Conservation (phyloP, 2,113 vertebrate species). For the Dasyurus viverrinus region DNA sequence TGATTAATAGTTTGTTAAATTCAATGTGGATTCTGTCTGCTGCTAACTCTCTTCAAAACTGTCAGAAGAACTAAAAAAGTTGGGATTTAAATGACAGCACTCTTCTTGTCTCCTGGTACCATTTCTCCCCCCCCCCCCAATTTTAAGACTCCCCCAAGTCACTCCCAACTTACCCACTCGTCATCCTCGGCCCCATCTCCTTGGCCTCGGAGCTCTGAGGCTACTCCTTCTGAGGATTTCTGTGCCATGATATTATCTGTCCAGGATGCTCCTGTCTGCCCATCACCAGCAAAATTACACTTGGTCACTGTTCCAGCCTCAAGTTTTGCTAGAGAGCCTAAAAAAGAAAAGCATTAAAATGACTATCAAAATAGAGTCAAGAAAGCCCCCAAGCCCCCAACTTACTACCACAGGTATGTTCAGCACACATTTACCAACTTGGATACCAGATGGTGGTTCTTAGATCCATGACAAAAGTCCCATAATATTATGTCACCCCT, state of each 20-base stretch:
- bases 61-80: not conserved
- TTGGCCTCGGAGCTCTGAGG: constrained; percentile 54
- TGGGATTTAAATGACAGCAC: not conserved
- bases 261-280: constrained; percentile 88
- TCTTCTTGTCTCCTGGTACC: not conserved
- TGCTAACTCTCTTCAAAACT: not conserved
- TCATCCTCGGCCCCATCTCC: constrained; percentile 89
- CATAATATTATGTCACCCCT: not conserved
- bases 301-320: constrained; percentile 90
- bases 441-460: not conserved
- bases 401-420: not conserved
- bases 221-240: constrained; percentile 74
- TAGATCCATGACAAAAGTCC: not conserved
- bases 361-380: not conserved
- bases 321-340: constrained; percentile 90
- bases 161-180: constrained; percentile 88
- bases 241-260: constrained; percentile 92
- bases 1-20: not conserved
- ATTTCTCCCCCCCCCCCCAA: no score
- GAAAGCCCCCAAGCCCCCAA: not conserved
- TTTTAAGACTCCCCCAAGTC: rapidly evolving
- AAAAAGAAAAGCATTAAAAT: not conserved
- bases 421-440: not conserved
- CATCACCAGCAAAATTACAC: constrained; percentile 92
- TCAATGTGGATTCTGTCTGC: not conserved